phyloP scores from a whole-genome alignment of 2,797 vertebrate species.

The Hozukius guyotensis region DNA sequence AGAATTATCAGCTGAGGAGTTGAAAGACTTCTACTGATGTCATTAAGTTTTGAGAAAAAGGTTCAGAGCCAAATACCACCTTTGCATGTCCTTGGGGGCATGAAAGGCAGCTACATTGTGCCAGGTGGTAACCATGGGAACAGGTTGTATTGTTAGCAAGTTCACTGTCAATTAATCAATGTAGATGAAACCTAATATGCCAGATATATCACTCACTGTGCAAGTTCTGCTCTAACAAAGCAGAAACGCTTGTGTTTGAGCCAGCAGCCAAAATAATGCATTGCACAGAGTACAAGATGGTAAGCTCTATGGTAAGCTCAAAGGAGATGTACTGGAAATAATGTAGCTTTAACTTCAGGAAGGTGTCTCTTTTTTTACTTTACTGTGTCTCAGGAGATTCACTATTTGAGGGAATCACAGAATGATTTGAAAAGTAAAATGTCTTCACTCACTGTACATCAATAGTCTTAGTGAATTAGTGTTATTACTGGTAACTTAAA shows the following conservation, averaged over 20 bases:
- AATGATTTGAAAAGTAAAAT: neutral
- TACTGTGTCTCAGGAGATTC: neutral
- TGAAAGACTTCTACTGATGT: neutral
- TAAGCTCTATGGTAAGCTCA: neutral
- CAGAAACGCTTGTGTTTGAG: neutral
- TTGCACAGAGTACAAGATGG: neutral
- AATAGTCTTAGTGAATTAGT: neutral
- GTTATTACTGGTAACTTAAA: neutral
- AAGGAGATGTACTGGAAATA: neutral
- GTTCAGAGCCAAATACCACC: slow-evolving; percentile 4
- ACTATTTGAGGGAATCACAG: neutral
- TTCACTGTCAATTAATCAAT: neutral
- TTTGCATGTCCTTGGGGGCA: neutral
- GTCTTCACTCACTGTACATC: neutral
- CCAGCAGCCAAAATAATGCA: neutral
- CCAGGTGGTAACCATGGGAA: slow-evolving; percentile 38
- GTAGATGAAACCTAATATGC: neutral
- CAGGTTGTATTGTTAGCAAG: slow-evolving; percentile 5
- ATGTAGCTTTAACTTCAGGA: neutral
- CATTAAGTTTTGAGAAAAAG: neutral
- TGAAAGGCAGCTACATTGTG: neutral
- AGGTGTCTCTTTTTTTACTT: neutral
- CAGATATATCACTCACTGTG: neutral
- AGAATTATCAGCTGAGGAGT: neutral
- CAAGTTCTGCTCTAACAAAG: neutral